These are phyloP conservation scores for Chlorospingus semifuscus DNA, from an alignment of 2,797 vertebrate species.

Conservation along the genomic window DNA sequence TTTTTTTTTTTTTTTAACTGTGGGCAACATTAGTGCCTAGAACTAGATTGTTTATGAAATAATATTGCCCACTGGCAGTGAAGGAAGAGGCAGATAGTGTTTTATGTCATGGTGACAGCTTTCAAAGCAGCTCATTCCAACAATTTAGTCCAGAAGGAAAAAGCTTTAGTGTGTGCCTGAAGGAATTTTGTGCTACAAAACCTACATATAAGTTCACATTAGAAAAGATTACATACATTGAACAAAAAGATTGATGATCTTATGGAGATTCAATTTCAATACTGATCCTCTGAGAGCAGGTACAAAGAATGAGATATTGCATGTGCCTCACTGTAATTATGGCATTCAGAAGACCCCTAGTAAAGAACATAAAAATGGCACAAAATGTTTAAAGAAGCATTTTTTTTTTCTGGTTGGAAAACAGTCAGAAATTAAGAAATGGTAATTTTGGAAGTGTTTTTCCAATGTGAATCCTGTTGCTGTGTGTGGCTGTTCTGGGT, in stretches of 20 bases:
- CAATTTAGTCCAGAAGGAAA: conserved; percentile 68
- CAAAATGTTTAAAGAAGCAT: neutral
- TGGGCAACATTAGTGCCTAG: conserved; percentile 9
- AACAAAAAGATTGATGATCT: conserved; percentile 41
- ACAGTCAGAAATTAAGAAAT: neutral
- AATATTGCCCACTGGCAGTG: conserved; percentile 69
- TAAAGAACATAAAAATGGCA: neutral
- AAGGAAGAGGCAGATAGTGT: conserved; percentile 66
- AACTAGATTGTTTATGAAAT: conserved; percentile 67
- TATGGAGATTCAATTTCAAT: conserved; percentile 26
- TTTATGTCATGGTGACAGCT: conserved; percentile 76
- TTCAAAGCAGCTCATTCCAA: conserved; percentile 70
- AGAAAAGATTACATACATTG: conserved; percentile 33
- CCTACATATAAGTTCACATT: conserved; percentile 19
- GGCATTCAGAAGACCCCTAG: neutral
- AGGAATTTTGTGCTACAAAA: conserved; percentile 61
- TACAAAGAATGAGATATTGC: neutral
- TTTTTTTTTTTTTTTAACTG: neutral
- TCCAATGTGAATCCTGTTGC: neutral
- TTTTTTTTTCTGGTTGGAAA: neutral
- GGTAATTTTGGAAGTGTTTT: neutral
- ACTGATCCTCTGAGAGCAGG: neutral
- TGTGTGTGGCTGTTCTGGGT: neutral
- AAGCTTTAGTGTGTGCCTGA: conserved; percentile 59
- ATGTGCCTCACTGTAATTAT: neutral